Base-by-base conservation (phyloP, 2,113 vertebrate species). In the Rhegmatorhina hoffmannsi region DNA sequence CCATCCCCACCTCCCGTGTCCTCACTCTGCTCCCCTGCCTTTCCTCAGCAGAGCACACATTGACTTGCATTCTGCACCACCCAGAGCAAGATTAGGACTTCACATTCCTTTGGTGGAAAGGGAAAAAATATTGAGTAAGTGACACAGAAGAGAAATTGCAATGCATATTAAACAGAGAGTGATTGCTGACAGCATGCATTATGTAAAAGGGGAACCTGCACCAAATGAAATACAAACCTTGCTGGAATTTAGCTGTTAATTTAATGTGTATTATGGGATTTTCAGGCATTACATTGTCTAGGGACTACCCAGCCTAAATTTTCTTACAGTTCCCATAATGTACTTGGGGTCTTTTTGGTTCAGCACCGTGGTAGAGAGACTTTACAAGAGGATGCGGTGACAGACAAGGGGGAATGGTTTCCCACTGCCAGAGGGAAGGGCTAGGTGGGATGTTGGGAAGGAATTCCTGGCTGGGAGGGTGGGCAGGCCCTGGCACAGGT, bases 91-190 rank as follows among this genome's bases (percentile, higher is more conserved):
- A 76, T 70, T 34, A 94, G 85, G 69, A 58, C 70, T 76, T 72
- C 18, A 24, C 53, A 33, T 17, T 38, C 34, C 83, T 77, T 50
- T 87, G 72, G 94, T 68, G 38, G 49, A 75, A 88, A 89, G 80
- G 93, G 84, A 87, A 93, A 92, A 91, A 84, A 91, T 95, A 97
- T 94, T 97, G 97, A 96, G 63, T 92, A 92, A 96, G 95, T 97
- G 96, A 95, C 96, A 96, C 7, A 25, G 73, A 92, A 96, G 94
- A 96, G 84, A 86, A 81, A 96, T 94, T 50, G 77, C 91, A 34
- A 5, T 38, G 92, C 96, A 93, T 97, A 82, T 92, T 96, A 96
- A 98, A 84, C 67, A 75, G 94, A 72, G 36, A 77, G 85, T 90
- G 93, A 94, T 76, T 95, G 97, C 96, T 95, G 84, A 97, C 84